Base-by-base conservation (phyloP, 2,797 vertebrate species). In the Acanthurus lineatus region DNA sequence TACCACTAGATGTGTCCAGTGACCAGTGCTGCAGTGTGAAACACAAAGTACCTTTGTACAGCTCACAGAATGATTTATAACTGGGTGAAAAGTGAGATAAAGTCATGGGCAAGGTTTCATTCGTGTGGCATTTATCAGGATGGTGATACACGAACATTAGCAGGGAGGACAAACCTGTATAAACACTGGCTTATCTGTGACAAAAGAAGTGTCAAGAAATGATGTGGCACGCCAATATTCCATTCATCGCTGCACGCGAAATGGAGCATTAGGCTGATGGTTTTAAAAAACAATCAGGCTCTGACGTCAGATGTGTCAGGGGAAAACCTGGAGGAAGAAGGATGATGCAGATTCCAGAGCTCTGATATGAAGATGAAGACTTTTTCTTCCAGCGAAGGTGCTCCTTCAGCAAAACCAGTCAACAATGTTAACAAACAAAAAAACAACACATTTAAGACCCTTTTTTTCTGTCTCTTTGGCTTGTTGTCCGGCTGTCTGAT, bases 141-240 rank as follows among this genome's bases (percentile, higher is more conserved):
- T 2, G 5, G 5, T 3, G n/a, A 56, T 14, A 6, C 44, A 28
- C 28, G 28, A 28, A 70, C 65, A 65, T 59, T 64, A 73, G 42
- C 17, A 61, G 5, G 4, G 56, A 92, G 90, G 88, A 83, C 89
- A 90, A 90, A 87, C 66, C 82, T 81, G 85, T 68, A 91, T 90
- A 92, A 89, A 88, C 74, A 84, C 40, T 0, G 4, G 9, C 84
- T 91, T 91, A 90, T 93, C 80, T 70, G 14, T 59, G 76, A 68
- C 72, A 77, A 73, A 62, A 25, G 6, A 56, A 54, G 17, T 17
- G 57, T 64, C 47, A 54, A 64, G 40, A 75, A 68, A 72, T 76
- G 44, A 85, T 64, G 32, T 16, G 47, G 48, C 4, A 53, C 7
- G 10, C 57, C 16, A n/a, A 57, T 81, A n/a, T 83, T 78, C 58